Conservation (phyloP, 2,888 invertebrate genomes). For the Artemia sinica region DNA sequence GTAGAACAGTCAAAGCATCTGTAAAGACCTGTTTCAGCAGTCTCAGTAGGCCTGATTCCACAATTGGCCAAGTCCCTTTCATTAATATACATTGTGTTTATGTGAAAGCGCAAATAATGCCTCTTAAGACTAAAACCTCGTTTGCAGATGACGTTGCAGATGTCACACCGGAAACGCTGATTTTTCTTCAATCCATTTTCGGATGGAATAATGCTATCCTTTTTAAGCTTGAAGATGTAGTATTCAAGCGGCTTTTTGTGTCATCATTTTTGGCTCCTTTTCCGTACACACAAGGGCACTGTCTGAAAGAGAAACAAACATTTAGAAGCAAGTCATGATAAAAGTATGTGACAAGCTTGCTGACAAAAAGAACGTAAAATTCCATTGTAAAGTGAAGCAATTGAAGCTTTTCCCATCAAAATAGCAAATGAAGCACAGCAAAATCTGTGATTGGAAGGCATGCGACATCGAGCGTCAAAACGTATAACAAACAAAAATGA, state of each 20-base stretch:
- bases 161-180: conserved; percentile 31
- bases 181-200: conserved; percentile 12
- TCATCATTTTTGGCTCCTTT: background rate
- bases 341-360: background rate
- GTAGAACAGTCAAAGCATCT: background rate
- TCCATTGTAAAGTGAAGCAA: too few species aligned
- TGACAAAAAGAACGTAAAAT: too few species aligned
- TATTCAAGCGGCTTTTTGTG: conserved; percentile 3
- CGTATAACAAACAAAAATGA: too few species aligned
- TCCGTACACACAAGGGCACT: background rate
- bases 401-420: too few species aligned
- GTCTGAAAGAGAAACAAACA: background rate
- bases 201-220: conserved; percentile 11
- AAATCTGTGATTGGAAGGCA: too few species aligned
- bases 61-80: conserved; percentile 34
- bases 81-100: conserved; percentile 34
- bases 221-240: background rate
- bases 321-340: background rate
- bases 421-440: too few species aligned
- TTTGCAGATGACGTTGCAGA: conserved; percentile 35
- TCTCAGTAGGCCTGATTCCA: conserved; percentile 28
- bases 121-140: conserved; percentile 37
- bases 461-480: too few species aligned
- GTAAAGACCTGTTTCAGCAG: conserved; percentile 1
- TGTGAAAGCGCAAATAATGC: conserved; percentile 36